Evolutionary conservation across 1,140 invertebrate species (phyloP), one percentile per base, ranked within the genome.

Genomic region (Cryptotermes secundus): DNA sequence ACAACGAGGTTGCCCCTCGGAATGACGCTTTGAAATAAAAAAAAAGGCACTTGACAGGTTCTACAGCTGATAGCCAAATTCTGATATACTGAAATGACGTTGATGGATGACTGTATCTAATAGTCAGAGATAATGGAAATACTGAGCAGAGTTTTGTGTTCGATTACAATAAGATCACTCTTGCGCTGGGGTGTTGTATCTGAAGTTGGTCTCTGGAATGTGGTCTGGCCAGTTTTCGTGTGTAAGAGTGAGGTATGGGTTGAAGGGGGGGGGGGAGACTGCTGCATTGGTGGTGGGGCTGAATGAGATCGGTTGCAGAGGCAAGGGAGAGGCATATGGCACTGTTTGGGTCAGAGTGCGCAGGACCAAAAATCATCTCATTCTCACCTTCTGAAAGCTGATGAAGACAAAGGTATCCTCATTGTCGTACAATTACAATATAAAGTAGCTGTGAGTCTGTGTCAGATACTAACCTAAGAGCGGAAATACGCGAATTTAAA

Each of bases 181-280:
- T 59, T 59, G 53, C 53, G 12, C 53, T 59, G 7, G 7, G 53
- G 7, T 3, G 22, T n/a, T n/a, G n/a, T n/a, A 59, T 72, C 26
- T 72, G 59, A 72, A 72, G 26, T 31, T 72, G n/a, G 59, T n/a
- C 26, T 72, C n/a, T 72, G 59, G 59, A 72, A 72, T 72, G 59
- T n/a, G 59, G 59, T 72, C 59, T 72, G 59, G 26, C 26, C 59
- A 72, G 59, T 72, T n/a, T 72, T 72, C 59, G 59, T 72, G 59
- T 72, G 59, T 72, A 72, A 72, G 59, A 72, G 26, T 72, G 59
- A 72, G 59, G 59, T 72, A 72, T 72, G 19, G 26, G 59, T 65
- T 65, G 59, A 26, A 3, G 59, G 59, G 59, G 1, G n/a, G 59
- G 59, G 59, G 6, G 59, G 16, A n/a, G 59, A 72, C 59, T 72